Evolutionary conservation across 1,140 invertebrate species (phyloP).

Genomic region (Chionoecetes opilio): DNA sequence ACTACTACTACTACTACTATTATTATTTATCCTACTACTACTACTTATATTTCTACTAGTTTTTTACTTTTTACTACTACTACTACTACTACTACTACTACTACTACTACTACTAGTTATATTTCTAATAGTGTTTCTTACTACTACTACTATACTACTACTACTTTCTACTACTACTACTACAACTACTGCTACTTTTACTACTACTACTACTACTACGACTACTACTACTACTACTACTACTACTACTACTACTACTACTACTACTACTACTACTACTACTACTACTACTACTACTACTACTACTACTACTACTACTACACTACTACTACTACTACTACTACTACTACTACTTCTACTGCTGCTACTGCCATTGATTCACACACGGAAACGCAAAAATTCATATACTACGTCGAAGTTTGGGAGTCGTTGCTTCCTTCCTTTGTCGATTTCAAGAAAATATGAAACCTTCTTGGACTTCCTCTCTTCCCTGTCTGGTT

Average conservation of each 20-base stretch:
- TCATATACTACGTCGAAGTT: too few relatives aligned
- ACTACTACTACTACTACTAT: neutral
- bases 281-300: slow-evolving; percentile 11
- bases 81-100: slow-evolving; percentile 12
- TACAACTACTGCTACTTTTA: neutral
- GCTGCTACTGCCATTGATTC: too few relatives aligned
- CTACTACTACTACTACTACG: neutral
- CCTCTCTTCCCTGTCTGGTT: neutral
- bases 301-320: neutral
- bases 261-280: slow-evolving; percentile 1
- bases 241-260: neutral
- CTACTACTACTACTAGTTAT: neutral
- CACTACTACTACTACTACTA: too few relatives aligned
- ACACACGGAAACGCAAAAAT: too few relatives aligned
- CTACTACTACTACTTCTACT: too few relatives aligned
- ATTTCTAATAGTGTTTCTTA: too few relatives aligned
- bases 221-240: too few relatives aligned
- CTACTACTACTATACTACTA: too few relatives aligned
- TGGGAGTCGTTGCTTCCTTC: neutral
- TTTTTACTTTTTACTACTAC: neutral
- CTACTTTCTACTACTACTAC: too few relatives aligned
- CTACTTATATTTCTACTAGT: neutral
- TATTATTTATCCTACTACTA: too few relatives aligned
- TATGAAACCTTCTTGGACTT: neutral
- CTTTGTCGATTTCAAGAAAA: neutral